Evolutionary conservation across 2,113 vertebrate species (phyloP).

Genomic region (Agapornis roseicollis): DNA sequence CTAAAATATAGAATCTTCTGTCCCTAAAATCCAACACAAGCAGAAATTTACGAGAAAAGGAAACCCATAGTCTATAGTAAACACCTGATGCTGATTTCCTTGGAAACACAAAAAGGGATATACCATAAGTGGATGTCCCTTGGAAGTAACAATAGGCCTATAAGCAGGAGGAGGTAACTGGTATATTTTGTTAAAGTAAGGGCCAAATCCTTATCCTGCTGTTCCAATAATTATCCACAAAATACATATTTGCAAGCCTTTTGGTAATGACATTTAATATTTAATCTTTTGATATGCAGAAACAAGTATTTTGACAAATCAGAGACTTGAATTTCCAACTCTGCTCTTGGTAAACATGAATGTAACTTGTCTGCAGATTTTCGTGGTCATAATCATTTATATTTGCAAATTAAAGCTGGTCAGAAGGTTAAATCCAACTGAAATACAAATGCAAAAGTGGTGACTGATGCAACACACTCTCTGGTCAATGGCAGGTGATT

Average conservation of each 20-base stretch:
- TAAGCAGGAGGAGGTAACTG: neutral
- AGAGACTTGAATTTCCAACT: neutral
- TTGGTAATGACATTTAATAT: neutral
- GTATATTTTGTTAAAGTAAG: neutral
- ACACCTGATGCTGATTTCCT: neutral
- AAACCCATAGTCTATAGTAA: neutral
- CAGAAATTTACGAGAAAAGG: rapidly evolving
- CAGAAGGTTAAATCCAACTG: neutral
- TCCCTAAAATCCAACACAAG: neutral
- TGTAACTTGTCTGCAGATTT: neutral
- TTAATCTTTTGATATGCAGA: neutral
- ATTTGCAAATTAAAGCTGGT: neutral
- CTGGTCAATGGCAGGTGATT: constrained; percentile 22
- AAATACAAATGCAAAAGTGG: neutral
- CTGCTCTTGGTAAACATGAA: neutral
- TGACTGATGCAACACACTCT: neutral
- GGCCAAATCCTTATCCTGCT: neutral
- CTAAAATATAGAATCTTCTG: neutral
- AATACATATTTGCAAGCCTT: neutral
- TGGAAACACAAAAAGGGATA: neutral
- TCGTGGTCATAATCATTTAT: neutral
- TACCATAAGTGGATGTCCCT: neutral
- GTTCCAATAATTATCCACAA: neutral
- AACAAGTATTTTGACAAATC: neutral
- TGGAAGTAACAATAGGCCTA: neutral